Evolutionary conservation across 2,113 vertebrate species (phyloP), one percentile per base, ranked within the genome.

Genomic region (Neopipo cinnamomea): DNA sequence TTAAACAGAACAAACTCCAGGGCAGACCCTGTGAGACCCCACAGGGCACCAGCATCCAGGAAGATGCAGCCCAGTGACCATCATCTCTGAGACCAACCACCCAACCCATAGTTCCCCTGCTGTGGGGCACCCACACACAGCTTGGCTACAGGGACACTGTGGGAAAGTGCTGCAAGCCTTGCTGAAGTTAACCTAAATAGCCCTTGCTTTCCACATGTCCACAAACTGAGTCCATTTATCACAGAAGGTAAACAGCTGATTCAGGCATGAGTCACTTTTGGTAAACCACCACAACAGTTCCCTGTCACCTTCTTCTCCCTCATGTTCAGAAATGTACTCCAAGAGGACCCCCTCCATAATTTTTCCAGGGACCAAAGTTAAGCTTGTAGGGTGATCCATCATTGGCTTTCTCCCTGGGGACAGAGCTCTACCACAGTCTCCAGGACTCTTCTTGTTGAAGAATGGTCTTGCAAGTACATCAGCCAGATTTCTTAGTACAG

Each of bases 121-220:
- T 42, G 12, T 37, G 30, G 1, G 6, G 9, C 20, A 37, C 0
- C 11, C 42, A 46, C 1, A 1, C 5, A 5, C 31, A 77, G 3
- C 12, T 37, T 63, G 23, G 20, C 5, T 47, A 7, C 13, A 53
- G 49, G 5, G 22, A 33, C 1, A 2, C 20, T 33, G 24, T 35
- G 24, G 35, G 25, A 74, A 3, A 17, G 24, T 23, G 15, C 24
- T 63, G 9, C 14, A 63, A 65, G 4, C 8, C 10, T 39, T 70
- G 14, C 10, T 59, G 25, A 53, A 65, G 27, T 71, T 20, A 42
- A 5, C 1, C 1, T 50, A 31, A 61, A 55, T 5, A 49, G 15
- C 2, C 19, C 2, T 11, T 66, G 25, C 21, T 58, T 14, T 83
- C 11, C 39, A 10, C 8, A 11, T 41, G 11, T 23, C 41, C 15